These are phyloP conservation scores for Magallana gigas DNA, from an alignment of 1,140 invertebrate genomes.

Conservation along the genomic window DNA sequence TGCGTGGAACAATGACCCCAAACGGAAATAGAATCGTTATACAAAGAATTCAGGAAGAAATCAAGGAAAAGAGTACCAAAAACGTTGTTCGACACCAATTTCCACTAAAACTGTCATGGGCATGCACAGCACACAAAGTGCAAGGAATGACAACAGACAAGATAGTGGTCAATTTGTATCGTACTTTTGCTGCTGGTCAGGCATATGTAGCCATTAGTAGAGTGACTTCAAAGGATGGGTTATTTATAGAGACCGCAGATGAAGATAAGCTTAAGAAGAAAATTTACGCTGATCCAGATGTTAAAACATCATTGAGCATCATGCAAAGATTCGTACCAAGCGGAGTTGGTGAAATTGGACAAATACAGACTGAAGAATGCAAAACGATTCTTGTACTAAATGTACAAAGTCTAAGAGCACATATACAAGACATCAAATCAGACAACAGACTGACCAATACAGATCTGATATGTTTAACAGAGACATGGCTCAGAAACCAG, in stretches of 20 bases:
- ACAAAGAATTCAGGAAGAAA: constrained; percentile 1
- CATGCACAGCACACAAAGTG: background rate
- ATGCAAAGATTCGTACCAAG: background rate
- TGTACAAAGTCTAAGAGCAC: background rate
- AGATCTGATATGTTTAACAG: constrained; percentile 33
- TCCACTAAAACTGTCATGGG: too few species aligned
- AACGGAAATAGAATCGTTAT: background rate
- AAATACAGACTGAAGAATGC: background rate
- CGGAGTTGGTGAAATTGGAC: background rate
- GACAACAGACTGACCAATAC: background rate
- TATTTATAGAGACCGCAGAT: background rate
- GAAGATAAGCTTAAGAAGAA: background rate
- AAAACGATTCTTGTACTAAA: background rate
- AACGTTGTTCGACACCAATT: background rate
- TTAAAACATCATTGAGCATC: background rate
- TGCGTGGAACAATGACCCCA: background rate
- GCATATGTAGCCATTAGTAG: constrained; percentile 45
- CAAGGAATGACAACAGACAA: constrained; percentile 35
- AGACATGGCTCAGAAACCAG: constrained; percentile 24
- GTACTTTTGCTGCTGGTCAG: constrained; percentile 33
- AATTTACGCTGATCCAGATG: constrained; percentile 21
- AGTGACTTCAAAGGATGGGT: constrained; percentile 32
- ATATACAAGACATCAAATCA: background rate
- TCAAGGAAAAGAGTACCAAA: background rate
- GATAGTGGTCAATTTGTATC: constrained; percentile 39